Conservation (phyloP, 1,140 invertebrate species). For the Riptortus pedestris region DNA sequence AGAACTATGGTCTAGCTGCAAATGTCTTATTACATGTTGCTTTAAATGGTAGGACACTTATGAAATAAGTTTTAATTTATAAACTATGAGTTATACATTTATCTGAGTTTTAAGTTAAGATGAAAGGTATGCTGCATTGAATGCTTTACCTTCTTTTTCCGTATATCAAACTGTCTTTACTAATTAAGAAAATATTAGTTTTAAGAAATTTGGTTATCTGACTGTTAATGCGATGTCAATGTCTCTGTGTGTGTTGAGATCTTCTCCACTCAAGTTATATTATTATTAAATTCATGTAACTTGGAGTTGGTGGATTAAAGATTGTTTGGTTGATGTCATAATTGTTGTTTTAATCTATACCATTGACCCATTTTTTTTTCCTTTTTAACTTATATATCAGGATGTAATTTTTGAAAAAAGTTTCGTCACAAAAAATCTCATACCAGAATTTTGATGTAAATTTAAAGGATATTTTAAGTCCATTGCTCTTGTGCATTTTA, state of each 20-base stretch:
- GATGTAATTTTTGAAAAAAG: too few relatives aligned
- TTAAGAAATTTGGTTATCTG: slow-evolving; percentile 27
- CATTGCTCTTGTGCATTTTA: too few relatives aligned
- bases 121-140: neutral
- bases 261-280: slow-evolving; percentile 22
- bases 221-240: slow-evolving; percentile 28
- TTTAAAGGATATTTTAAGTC: too few relatives aligned
- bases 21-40: slow-evolving; percentile 22
- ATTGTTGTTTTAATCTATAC: slow-evolving; percentile 1
- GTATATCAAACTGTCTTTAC: slow-evolving; percentile 26
- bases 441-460: too few relatives aligned
- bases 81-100: slow-evolving; percentile 20
- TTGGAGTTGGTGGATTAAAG: slow-evolving; percentile 26
- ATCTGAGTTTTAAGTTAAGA: neutral
- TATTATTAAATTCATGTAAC: slow-evolving; percentile 25
- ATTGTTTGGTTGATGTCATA: slow-evolving; percentile 28
- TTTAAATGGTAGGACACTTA: slow-evolving; percentile 22
- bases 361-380: neutral
- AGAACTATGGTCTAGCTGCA: slow-evolving; percentile 25
- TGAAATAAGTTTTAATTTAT: slow-evolving; percentile 20
- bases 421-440: too few relatives aligned
- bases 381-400: too few relatives aligned
- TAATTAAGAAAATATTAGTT: slow-evolving; percentile 26
- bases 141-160: slow-evolving; percentile 21
- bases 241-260: slow-evolving; percentile 27